Base-by-base conservation (phyloP, 2,113 vertebrate genomes). In the Choloepus hoffmanni region DNA sequence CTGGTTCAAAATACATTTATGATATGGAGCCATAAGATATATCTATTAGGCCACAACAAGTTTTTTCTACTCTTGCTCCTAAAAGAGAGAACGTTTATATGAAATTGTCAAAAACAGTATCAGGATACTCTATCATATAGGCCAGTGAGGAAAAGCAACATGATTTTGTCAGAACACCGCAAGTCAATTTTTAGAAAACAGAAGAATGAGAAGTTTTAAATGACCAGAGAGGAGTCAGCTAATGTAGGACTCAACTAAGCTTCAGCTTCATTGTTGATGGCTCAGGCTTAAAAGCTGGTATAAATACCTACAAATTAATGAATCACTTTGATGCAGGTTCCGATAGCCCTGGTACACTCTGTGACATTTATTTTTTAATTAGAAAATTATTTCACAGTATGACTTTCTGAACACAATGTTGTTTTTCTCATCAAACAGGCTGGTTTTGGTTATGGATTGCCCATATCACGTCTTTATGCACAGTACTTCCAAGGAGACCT, bases 401-500 rank as follows among this genome's bases (percentile, higher is more conserved):
- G 58, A 14, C 60, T 85, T 7, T 94, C 86, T 90, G 73, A 96
- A 40, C 53, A 53, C 8, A 94, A n/a, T 85, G 90, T 93, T 83
- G 28, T 84, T 89, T 95, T 94, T 76, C 48, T 97, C 55, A 50
- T 50, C 24, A 3, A 90, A 97, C 96, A 99, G 99, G 99, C 99
- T 98, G 99, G 99, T 91, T 99, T 99, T 98, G 99, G 99, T 68
- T 99, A 99, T 45, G 99, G 99, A 30, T 98, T 99, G 96, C 99
- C 99, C 92, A 99, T 99, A 97, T 99, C 99, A 23, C 99, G 99
- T 33, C 98, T 99, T 12, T 99, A 99, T 79, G 99, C 99, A 1
- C 99, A 99, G 24, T 99, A 99, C 98, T 99, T 99, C 89, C 99
- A 99, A 97, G 99, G 99, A 65, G 99, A 99, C 97, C 98, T 99